A percentile compares a stretch with the other conserved stretches of the same genome.
Conservation (phyloP, 2,797 vertebrate species). For the Enteromius unitaeniatus region DNA sequence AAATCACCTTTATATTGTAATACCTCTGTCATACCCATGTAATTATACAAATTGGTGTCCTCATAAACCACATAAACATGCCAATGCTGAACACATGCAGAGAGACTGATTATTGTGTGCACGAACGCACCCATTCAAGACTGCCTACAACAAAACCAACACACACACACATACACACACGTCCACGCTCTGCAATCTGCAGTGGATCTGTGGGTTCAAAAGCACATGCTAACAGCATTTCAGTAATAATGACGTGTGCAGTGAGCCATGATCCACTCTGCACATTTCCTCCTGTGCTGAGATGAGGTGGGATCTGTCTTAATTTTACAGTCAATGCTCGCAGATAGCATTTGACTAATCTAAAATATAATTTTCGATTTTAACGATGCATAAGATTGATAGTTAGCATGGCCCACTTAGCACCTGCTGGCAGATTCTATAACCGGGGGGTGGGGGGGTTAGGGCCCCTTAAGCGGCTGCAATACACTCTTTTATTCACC, state of each 20-base stretch:
- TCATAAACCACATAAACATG: not conserved
- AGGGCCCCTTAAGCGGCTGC: not conserved
- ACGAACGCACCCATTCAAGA: constrained; percentile 51
- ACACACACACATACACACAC: constrained; percentile 7
- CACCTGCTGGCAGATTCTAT: not conserved
- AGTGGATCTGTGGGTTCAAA: not conserved
- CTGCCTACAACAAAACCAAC: constrained; percentile 9
- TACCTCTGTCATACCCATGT: too few relatives aligned
- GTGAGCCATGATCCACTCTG: not conserved
- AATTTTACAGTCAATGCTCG: constrained; percentile 19
- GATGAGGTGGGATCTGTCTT: not conserved
- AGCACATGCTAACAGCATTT: constrained; percentile 10
- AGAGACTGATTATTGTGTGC: constrained; percentile 54
- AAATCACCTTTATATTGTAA: too few relatives aligned
- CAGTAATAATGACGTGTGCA: constrained; percentile 8
- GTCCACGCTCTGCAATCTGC: too few relatives aligned
- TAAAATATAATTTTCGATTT: not conserved
- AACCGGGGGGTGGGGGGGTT: not conserved
- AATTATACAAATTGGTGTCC: too few relatives aligned
- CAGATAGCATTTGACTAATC: not conserved
- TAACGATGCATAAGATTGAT: constrained; percentile 1
- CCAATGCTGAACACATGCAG: constrained; percentile 34
- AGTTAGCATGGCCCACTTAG: not conserved
- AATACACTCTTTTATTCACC: not conserved
- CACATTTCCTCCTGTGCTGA: not conserved